Conservation (phyloP, 2,113 vertebrate species). For the Apodemus sylvaticus region DNA sequence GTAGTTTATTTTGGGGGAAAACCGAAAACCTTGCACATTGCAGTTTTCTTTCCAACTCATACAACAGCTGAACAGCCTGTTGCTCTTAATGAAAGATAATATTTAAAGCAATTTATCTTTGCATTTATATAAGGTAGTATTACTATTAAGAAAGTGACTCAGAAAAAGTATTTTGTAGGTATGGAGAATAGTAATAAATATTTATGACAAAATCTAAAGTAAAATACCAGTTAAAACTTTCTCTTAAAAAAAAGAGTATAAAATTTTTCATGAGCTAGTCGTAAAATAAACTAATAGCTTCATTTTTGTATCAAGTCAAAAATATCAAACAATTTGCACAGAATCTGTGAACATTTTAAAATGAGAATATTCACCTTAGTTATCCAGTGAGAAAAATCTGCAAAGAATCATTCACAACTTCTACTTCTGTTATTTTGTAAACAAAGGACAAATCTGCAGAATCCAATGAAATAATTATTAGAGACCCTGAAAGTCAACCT, state of each 20-base stretch:
- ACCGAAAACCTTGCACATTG: not conserved
- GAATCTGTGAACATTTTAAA: not conserved
- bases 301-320: not conserved
- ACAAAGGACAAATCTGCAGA: not conserved
- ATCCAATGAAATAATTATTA: not conserved
- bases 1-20: constrained; percentile 5
- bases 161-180: constrained; percentile 8
- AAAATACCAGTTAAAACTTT: constrained; percentile 39
- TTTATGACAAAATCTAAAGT: constrained; percentile 47
- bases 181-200: not conserved
- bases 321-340: not conserved
- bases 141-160: not conserved
- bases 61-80: not conserved
- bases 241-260: not conserved
- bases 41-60: not conserved
- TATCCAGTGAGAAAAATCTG: not conserved
- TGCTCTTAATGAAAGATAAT: not conserved
- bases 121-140: not conserved
- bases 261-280: constrained; percentile 20
- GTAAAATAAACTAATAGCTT: not conserved
- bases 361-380: not conserved
- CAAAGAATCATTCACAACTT: not conserved
- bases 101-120: constrained; percentile 21
- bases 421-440: not conserved
- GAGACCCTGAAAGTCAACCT: constrained; percentile 54